Base-by-base conservation (phyloP, 2,888 invertebrate species). In the Brachylomia viminalis region DNA sequence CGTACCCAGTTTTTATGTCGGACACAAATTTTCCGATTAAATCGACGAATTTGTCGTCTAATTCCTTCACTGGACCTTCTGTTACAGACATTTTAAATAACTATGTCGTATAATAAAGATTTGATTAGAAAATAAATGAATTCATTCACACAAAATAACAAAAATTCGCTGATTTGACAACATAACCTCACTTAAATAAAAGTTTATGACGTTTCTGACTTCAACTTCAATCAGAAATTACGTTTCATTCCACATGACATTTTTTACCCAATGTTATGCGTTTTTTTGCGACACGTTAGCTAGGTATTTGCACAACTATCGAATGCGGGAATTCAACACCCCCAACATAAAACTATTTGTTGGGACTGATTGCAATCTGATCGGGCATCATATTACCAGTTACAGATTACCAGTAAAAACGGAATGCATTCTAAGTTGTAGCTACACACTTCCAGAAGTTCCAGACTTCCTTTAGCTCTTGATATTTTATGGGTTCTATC, bases 11-110 rank as follows among this genome's bases (percentile, higher is more conserved):
- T 76, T 69, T 89, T 0, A 88, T 89, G 69, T 95, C 92, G 0
- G 94, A 91, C 0, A 95, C 92, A 77, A 95, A 95, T 91, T 94
- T 94, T 4, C 93, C 93, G 54, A 95, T 90, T 59, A 91, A 84
- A 61, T 91, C 92, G 2, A 92, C 85, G 69, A 92, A 90, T 85
- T 94, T 94, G 33, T 93, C 93, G 30, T 94, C 94, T 49, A 95
- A 87, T 61, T 94, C 92, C 30, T 90, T 90, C 5, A 86, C 80
- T 5, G 86, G 74, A 23, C 84, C 81, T 86, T 91, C 90, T 73
- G 83, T 86, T 30, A 91, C 89, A 30, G 91, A 84, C 93, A 93
- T 93, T 82, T 65, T 87, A 27, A 27, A 17, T 64, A 71, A 45
- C 33, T 86, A 38, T 30, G 33, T 45, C 2, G 15, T 58, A 13